Conservation (phyloP, 2,113 vertebrate genomes). For the Trogon melanurus region DNA sequence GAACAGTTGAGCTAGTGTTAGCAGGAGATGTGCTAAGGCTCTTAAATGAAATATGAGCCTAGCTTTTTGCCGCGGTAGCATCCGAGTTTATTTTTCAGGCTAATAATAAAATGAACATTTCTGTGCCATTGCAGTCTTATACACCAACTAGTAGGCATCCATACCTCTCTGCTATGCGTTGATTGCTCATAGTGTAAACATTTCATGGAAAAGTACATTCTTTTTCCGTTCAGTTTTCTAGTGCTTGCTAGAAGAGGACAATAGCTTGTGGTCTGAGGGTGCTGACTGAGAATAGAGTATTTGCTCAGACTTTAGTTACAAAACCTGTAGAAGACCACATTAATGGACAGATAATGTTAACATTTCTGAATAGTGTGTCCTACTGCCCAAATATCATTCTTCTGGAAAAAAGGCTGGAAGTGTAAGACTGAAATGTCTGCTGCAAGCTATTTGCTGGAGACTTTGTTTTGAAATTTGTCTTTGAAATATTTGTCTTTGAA, state of each 20-base stretch:
- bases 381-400: background rate
- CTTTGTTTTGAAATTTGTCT: too few relatives aligned
- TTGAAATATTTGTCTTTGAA: background rate
- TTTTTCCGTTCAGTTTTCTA: background rate
- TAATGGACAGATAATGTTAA: background rate
- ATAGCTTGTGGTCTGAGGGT: background rate
- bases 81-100: background rate
- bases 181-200: rapidly evolving
- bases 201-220: background rate
- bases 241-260: background rate
- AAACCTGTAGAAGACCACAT: background rate
- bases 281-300: background rate
- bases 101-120: background rate
- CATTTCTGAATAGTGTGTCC: background rate
- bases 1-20: background rate
- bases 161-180: background rate
- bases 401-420: background rate
- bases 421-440: background rate
- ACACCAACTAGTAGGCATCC: background rate
- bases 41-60: background rate
- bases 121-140: background rate
- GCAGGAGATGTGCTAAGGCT: background rate
- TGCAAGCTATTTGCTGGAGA: background rate
- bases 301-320: background rate
- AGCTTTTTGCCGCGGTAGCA: background rate